Evolutionary conservation across 2,888 invertebrate genomes (phyloP), one percentile per base, ranked within the genome.

Genomic region (Plagiodera versicolora): DNA sequence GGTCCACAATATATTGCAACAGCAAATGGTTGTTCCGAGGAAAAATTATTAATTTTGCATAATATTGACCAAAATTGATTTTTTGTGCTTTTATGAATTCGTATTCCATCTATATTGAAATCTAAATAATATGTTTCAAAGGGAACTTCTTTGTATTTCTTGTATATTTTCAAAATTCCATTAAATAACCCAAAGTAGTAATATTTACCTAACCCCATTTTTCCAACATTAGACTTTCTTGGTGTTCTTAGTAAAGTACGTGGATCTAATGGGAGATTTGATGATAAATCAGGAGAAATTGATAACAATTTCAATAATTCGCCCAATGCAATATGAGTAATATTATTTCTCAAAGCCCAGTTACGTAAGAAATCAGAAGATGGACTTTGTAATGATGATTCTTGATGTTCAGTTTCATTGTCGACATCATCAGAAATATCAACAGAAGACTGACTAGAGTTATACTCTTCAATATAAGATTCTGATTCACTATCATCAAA

Each of bases 11-110:
- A 54, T 47, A 28, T 48, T 30, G 32, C 68, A 63, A 56, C 50
- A 65, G 52, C 51, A 67, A 61, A 66, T 55, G 47, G 32, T 49
- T 46, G 54, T 39, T 46, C 47, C 57, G n/a, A 53, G 16, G 44
- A 53, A 61, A 14, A 65, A 47, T 32, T 30, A 16, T 28, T 30
- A 49, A 48, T 6, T 48, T 48, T 48, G 24, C 48, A 48, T 20
- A 48, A 14, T 19, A 48, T 48, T 4, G 19, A 28, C 48, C 48
- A 48, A 24, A 48, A 48, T 6, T 9, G 5, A 14, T 48, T 4
- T n/a, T n/a, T 24, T 3, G 48, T 48, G 24, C 24, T 48, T 24
- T 19, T 48, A 24, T 48, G 19, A 1, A 48, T 24, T 19, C 24
- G 48, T 2, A 48, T 1, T 1, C 48, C 48, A 48, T 48, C 48